phyloP scores from a whole-genome alignment of 2,113 vertebrate species.

The Varanus komodoensis region DNA sequence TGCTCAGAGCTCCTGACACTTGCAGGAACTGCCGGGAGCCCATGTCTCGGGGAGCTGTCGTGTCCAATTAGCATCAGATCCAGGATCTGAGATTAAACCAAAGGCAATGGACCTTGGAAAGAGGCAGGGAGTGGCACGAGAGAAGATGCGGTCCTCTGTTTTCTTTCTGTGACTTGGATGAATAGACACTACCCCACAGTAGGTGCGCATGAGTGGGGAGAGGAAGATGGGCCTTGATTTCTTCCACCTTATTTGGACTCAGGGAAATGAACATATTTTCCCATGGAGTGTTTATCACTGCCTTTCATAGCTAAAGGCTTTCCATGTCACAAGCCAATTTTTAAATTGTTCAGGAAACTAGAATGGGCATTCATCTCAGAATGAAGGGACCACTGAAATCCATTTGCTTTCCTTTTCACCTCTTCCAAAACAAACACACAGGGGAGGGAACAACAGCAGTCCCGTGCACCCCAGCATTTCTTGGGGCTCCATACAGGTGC shows the following conservation, averaged over 20 bases:
- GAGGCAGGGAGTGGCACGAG: not conserved
- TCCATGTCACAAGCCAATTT: not conserved
- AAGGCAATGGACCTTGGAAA: conserved; percentile 27
- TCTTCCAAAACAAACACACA: too few relatives aligned
- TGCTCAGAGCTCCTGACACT: conserved; percentile 40
- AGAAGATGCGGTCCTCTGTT: not conserved
- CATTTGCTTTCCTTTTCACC: too few relatives aligned
- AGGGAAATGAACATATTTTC: not conserved
- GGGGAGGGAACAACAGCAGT: too few relatives aligned
- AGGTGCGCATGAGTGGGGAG: not conserved
- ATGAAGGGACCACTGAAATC: too few relatives aligned
- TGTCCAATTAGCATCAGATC: conserved; percentile 45
- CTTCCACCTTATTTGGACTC: not conserved
- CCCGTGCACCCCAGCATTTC: too few relatives aligned
- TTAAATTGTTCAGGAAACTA: not conserved
- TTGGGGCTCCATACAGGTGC: too few relatives aligned
- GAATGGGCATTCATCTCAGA: too few relatives aligned
- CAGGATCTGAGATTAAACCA: not conserved
- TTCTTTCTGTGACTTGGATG: not conserved
- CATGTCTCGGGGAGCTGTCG: conserved; percentile 39
- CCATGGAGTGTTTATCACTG: not conserved
- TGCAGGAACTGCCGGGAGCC: not conserved
- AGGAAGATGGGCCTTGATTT: not conserved
- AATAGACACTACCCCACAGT: not conserved
- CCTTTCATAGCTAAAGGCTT: not conserved